Percentiles rank a stretch among this genome's conserved stretches.
Evolutionary conservation across 1,140 invertebrate genomes (phyloP).

Genomic region (Hycleus cichorii): DNA sequence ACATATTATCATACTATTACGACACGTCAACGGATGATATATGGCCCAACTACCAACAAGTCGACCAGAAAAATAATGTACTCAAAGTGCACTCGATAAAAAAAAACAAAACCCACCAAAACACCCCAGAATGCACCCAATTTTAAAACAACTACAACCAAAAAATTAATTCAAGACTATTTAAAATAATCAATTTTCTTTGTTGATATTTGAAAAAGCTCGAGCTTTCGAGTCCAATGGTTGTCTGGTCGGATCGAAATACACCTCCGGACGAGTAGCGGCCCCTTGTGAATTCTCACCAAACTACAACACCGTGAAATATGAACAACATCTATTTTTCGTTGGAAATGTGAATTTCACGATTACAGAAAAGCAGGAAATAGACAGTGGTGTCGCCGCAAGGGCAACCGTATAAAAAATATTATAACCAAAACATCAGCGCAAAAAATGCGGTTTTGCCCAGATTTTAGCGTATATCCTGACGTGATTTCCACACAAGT

Average conservation of each 20-base stretch:
- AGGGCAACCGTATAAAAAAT: too few species aligned
- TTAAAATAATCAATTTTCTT: too few species aligned
- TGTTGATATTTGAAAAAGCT: background rate
- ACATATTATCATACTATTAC: slow-evolving; percentile 43
- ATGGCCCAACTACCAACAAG: slow-evolving; percentile 33
- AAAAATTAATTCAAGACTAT: too few species aligned
- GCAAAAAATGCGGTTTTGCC: too few species aligned
- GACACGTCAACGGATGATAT: slow-evolving; percentile 40
- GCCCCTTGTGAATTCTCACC: slow-evolving; percentile 22
- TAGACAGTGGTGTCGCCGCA: too few species aligned
- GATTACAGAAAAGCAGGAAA: too few species aligned
- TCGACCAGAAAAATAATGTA: slow-evolving; percentile 33
- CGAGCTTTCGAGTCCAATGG: background rate
- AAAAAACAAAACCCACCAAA: background rate
- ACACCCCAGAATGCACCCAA: background rate
- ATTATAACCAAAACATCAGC: too few species aligned
- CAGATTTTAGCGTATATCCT: too few species aligned
- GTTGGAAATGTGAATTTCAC: background rate
- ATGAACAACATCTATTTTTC: slow-evolving; percentile 20
- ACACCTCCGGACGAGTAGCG: slow-evolving; percentile 22
- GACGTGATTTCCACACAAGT: too few species aligned
- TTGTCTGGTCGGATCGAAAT: slow-evolving; percentile 21
- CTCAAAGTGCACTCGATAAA: background rate
- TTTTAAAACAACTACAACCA: background rate
- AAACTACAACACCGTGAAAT: slow-evolving; percentile 32